Percentiles rank a stretch among this genome's conserved stretches.
These are phyloP conservation scores for Procambarus virginalis DNA, from an alignment of 1,140 invertebrate species.

Conservation along the genomic window DNA sequence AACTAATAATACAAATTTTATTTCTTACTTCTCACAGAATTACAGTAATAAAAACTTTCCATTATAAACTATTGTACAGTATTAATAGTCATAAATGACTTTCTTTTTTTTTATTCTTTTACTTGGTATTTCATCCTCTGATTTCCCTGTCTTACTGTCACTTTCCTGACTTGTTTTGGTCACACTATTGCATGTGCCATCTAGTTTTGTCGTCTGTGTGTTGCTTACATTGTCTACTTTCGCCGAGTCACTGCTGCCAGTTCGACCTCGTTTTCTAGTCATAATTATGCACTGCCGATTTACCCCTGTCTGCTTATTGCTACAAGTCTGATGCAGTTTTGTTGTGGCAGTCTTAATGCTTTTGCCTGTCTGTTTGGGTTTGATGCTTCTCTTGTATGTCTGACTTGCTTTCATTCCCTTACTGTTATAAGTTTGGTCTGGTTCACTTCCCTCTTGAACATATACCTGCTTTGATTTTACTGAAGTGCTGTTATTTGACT, in stretches of 20 bases:
- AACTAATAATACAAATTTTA: no score
- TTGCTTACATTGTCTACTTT: no score
- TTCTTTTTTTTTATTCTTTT: constrained; percentile 5
- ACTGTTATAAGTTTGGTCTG: background rate
- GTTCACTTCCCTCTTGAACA: background rate
- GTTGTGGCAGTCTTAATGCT: background rate
- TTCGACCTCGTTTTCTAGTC: background rate
- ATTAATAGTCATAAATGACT: background rate
- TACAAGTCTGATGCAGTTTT: background rate
- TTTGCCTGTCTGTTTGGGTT: background rate
- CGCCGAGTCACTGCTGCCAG: background rate
- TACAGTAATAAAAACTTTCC: no score
- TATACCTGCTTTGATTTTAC: background rate
- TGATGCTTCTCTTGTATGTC: background rate
- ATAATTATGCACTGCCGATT: background rate
- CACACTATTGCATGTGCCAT: no score
- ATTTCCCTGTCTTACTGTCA: background rate
- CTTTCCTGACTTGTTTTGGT: background rate
- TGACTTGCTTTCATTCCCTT: background rate
- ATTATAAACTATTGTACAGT: no score
- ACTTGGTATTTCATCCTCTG: background rate
- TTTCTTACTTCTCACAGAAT: no score
- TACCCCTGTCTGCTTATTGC: background rate
- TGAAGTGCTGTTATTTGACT: background rate
- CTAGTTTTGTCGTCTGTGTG: background rate